These are phyloP conservation scores for Xiphophorus birchmanni DNA, from an alignment of 2,797 vertebrate genomes.

Conservation along the genomic window DNA sequence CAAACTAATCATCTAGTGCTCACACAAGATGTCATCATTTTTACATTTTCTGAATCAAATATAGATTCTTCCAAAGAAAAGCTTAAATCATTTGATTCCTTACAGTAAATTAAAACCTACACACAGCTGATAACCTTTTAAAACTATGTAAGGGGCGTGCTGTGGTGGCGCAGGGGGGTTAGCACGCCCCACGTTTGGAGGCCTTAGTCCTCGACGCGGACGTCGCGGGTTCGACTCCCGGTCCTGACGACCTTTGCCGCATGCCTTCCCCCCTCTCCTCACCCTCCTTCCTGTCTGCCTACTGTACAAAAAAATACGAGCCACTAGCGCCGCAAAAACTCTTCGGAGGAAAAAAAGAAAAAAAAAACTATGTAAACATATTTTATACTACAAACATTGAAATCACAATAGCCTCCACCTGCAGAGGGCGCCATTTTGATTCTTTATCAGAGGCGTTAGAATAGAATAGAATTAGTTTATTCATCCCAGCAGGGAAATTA, in stretches of 20 bases:
- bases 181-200: no score
- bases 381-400: neutral
- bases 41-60: conserved; percentile 1
- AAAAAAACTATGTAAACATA: neutral
- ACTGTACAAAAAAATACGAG: no score
- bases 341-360: no score
- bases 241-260: no score
- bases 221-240: no score
- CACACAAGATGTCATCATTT: neutral
- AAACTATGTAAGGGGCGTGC: neutral
- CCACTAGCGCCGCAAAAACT: no score
- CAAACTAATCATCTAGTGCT: conserved; percentile 38
- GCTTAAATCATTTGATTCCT: neutral
- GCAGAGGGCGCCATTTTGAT: neutral
- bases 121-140: neutral
- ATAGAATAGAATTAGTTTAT: no score
- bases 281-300: no score
- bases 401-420: neutral
- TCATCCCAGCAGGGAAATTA: no score
- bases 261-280: no score
- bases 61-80: neutral
- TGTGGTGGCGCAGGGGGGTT: no score
- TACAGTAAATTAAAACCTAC: neutral
- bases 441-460: neutral
- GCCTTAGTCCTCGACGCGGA: no score